Evolutionary conservation across 2,888 invertebrate species (phyloP).

Genomic region (Drosophila phalerata): DNA sequence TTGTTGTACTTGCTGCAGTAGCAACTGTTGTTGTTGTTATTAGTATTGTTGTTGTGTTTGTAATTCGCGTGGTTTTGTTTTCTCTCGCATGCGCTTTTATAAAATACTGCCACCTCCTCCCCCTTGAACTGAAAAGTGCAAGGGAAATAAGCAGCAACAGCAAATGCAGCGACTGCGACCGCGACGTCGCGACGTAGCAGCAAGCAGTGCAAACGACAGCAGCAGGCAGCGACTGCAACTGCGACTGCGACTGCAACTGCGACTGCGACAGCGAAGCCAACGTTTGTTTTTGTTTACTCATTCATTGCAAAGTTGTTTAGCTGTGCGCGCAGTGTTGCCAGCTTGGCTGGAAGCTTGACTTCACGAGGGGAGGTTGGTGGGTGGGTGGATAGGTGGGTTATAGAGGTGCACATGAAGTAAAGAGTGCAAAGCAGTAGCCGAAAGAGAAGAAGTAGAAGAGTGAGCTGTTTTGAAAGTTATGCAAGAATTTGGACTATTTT

Average conservation of each 20-base stretch:
- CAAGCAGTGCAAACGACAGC: slow-evolving; percentile 22
- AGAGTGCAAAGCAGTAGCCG: background rate
- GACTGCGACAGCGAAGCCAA: slow-evolving; percentile 49
- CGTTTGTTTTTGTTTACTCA: slow-evolving; percentile 80
- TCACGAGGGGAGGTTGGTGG: slow-evolving; percentile 10
- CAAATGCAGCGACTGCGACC: slow-evolving; percentile 7
- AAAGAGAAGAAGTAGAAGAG: slow-evolving; percentile 2
- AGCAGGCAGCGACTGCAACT: slow-evolving; percentile 4
- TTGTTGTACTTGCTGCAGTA: slow-evolving; percentile 56
- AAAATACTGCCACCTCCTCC: slow-evolving; percentile 51
- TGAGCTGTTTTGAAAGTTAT: slow-evolving; percentile 60
- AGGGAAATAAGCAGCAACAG: slow-evolving; percentile 65
- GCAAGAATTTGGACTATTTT: slow-evolving; percentile 62
- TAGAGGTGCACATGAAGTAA: slow-evolving; percentile 17
- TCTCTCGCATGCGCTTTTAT: slow-evolving; percentile 66
- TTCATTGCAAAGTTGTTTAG: slow-evolving; percentile 79
- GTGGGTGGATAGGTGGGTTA: slow-evolving; percentile 4
- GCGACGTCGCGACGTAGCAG: slow-evolving; percentile 23
- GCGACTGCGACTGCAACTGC: too few species aligned
- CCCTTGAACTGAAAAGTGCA: slow-evolving; percentile 64
- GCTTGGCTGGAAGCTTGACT: slow-evolving; percentile 40
- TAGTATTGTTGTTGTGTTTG: slow-evolving; percentile 48
- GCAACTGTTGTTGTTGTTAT: slow-evolving; percentile 41
- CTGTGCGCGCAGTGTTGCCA: slow-evolving; percentile 67
- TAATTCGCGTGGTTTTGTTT: slow-evolving; percentile 75